A percentile compares a stretch with the other conserved stretches of the same genome.
phyloP scores from a whole-genome alignment of 1,140 invertebrate genomes.

The Heliconius nattereri region DNA sequence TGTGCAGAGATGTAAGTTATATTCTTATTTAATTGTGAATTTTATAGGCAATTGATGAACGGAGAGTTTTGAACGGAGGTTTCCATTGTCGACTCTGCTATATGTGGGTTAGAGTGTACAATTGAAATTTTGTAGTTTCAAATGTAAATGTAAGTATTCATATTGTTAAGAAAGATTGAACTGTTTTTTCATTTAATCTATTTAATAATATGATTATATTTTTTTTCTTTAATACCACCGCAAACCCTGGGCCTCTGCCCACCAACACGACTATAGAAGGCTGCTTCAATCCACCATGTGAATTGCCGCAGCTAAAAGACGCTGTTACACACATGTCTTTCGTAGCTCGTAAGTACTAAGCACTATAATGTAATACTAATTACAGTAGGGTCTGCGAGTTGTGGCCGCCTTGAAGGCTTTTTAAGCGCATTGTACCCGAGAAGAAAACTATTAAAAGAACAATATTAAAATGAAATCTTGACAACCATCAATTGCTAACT shows the following conservation, averaged over 20 bases:
- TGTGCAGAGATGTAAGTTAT: background rate
- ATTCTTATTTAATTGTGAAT: no score
- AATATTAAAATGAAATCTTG: no score
- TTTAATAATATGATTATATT: background rate
- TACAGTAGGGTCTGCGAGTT: background rate
- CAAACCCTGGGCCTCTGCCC: conserved; percentile 31
- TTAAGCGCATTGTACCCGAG: no score
- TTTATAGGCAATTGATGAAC: no score
- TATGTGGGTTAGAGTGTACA: no score
- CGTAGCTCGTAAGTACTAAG: conserved; percentile 51
- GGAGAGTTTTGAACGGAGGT: no score
- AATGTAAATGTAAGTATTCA: no score
- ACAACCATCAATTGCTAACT: no score
- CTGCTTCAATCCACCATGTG: conserved; percentile 54
- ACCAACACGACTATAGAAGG: conserved; percentile 51
- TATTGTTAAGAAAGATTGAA: background rate
- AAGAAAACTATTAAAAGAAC: no score
- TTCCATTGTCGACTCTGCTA: no score
- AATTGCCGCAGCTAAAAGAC: conserved; percentile 51
- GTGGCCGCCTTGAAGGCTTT: no score
- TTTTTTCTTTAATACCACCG: background rate
- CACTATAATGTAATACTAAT: background rate
- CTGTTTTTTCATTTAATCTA: background rate
- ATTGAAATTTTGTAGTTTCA: background rate
- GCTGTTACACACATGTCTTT: conserved; percentile 55